A percentile compares a stretch with the other conserved stretches of the same genome.
Evolutionary conservation across 2,797 vertebrate genomes (phyloP).

Genomic region (Propithecus deckenii): DNA sequence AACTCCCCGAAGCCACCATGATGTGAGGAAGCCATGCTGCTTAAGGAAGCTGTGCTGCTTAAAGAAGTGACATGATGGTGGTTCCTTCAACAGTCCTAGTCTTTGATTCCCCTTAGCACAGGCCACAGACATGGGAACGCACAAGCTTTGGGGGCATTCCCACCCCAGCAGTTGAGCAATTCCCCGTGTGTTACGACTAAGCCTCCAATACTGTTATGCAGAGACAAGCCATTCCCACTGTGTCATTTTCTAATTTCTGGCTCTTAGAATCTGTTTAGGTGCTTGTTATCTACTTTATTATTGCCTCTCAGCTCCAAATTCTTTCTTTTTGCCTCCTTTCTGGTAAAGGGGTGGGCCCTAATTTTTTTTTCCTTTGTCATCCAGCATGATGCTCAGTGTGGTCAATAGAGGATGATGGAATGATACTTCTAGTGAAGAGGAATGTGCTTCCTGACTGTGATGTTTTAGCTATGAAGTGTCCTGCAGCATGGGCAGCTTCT

Average conservation of each 20-base stretch:
- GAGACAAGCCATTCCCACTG: accelerated
- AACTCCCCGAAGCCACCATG: not conserved
- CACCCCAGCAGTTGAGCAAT: not conserved
- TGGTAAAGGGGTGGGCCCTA: accelerated
- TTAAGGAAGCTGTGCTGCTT: accelerated
- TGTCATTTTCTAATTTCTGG: not conserved
- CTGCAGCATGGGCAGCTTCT: not conserved
- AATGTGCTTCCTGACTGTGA: no score
- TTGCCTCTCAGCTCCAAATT: not conserved
- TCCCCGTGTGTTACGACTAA: not conserved
- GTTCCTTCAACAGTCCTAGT: not conserved
- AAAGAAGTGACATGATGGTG: accelerated
- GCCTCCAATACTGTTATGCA: not conserved
- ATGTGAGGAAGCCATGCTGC: accelerated
- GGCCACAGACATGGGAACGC: not conserved
- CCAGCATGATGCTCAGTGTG: no score
- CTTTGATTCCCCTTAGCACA: no score
- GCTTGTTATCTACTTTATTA: no score
- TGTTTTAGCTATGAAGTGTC: not conserved
- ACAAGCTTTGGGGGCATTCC: not conserved
- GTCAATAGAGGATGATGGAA: not conserved
- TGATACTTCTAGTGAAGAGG: not conserved
- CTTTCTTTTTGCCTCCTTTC: accelerated
- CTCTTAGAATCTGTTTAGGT: no score
- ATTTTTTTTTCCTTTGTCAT: not conserved